A percentile compares a stretch with the other conserved stretches of the same genome.
These are phyloP conservation scores for Mormoops blainvillei DNA, from an alignment of 2,113 vertebrate genomes.

Conservation along the genomic window DNA sequence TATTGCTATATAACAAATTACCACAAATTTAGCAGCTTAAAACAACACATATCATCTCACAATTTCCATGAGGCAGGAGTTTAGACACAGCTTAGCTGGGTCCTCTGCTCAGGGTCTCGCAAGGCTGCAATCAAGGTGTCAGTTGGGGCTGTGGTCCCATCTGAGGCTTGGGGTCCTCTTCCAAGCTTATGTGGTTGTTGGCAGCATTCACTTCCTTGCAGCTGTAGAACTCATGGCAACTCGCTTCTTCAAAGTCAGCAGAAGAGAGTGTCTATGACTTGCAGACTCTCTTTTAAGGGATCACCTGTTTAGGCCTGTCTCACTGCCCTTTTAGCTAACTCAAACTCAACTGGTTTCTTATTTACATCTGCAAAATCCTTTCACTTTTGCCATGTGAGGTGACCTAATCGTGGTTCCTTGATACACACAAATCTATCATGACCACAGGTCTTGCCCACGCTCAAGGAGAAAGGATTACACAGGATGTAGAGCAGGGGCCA, in stretches of 20 bases:
- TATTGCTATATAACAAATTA: neutral
- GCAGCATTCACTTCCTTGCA: slow-evolving; percentile 42
- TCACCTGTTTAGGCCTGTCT: neutral
- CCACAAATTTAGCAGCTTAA: slow-evolving; percentile 15
- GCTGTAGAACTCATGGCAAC: slow-evolving; percentile 24
- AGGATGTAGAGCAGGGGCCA: neutral
- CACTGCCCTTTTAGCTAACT: neutral
- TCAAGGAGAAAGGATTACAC: neutral
- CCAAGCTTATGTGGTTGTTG: slow-evolving; percentile 45
- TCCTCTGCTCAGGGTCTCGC: slow-evolving; percentile 1
- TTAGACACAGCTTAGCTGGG: neutral
- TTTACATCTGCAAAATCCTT: neutral
- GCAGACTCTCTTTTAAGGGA: neutral
- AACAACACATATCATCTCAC: slow-evolving; percentile 12
- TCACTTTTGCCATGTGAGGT: neutral
- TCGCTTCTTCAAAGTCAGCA: slow-evolving; percentile 40
- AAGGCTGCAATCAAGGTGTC: slow-evolving; percentile 35
- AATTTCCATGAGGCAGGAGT: slow-evolving; percentile 32
- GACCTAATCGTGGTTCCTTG: neutral
- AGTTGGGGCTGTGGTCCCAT: slow-evolving; percentile 28
- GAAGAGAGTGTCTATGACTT: neutral
- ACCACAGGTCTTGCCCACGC: neutral
- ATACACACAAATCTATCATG: neutral
- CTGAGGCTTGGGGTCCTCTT: slow-evolving; percentile 36
- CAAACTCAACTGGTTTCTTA: neutral